A percentile compares a stretch with the other conserved stretches of the same genome.
Conservation (phyloP, 2,888 invertebrate species). For the Polyploca ridens region DNA sequence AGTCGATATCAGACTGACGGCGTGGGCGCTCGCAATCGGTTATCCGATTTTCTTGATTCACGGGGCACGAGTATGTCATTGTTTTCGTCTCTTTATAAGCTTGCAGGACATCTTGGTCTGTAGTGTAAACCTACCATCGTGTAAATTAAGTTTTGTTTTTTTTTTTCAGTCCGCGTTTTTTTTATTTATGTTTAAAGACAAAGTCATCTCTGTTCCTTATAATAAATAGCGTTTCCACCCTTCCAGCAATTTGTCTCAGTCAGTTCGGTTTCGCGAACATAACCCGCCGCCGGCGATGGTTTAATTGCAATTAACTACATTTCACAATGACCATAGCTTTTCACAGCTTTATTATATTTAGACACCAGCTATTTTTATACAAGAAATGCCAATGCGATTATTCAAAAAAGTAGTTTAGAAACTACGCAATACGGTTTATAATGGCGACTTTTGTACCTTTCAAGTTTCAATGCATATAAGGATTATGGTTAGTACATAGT, state of each 20-base stretch:
- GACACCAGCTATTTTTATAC: not conserved
- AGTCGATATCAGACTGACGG: too few relatives aligned
- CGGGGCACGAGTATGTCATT: too few relatives aligned
- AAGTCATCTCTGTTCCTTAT: not conserved
- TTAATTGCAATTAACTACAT: slow-evolving; percentile 37
- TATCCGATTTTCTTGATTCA: too few relatives aligned
- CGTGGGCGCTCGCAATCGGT: too few relatives aligned
- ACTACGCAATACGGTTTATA: not conserved
- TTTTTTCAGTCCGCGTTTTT: too few relatives aligned
- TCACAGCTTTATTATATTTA: slow-evolving; percentile 6
- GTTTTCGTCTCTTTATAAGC: too few relatives aligned
- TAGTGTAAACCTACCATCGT: too few relatives aligned
- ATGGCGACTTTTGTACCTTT: too few relatives aligned
- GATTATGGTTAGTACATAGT: too few relatives aligned
- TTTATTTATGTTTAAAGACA: not conserved
- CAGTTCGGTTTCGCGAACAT: slow-evolving; percentile 42
- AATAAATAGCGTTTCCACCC: slow-evolving; percentile 13
- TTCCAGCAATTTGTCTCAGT: slow-evolving; percentile 48
- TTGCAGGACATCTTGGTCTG: too few relatives aligned
- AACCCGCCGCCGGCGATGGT: slow-evolving; percentile 37
- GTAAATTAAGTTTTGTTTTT: too few relatives aligned
- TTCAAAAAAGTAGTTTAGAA: not conserved
- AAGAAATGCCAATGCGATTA: not conserved
- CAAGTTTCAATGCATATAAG: too few relatives aligned
- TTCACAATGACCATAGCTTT: slow-evolving; percentile 19